Evolutionary conservation across 2,888 invertebrate genomes (phyloP), one percentile per base, ranked within the genome.

Genomic region (Drosophila monieri): DNA sequence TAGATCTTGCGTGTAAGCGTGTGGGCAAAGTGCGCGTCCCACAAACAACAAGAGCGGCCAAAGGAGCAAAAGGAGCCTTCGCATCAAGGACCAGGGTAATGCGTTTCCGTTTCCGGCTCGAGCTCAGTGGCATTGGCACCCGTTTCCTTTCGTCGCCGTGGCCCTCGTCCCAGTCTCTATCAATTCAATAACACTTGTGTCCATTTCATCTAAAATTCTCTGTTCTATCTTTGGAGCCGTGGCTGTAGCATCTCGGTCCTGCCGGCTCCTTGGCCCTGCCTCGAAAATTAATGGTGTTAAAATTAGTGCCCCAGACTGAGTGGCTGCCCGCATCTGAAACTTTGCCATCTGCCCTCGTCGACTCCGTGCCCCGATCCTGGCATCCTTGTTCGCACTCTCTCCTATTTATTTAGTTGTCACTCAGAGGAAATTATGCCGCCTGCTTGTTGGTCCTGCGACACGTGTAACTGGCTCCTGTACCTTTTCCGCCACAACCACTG

Each of bases 181-280:
- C 81, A 85, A 88, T 88, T 83, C 78, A 88, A 88, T 88, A 88
- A 88, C 85, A 88, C 65, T 84, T 88, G 86, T 78, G 88, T 88
- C 80, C 89, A 88, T 88, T 88, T 88, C 78, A 88, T 88, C 85
- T 88, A 76, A 86, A 86, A 85, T 80, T 81, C 75, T 51, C 69
- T 70, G 65, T 64, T 70, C 58, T 55, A 47, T 59, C 54, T 32
- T 41, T 8, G 21, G 8, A n/a, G 6, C 30, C 35, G 12, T 6
- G 32, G 37, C 18, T 6, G 37, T n/a, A 41, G 23, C 32, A 18
- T 44, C 15, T 21, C 35, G 12, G 6, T 30, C 12, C 35, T 46
- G 32, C 32, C 25, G 9, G 41, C 14, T 18, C 44, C 35, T 12
- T 49, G 32, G 41, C 48, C 54, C 64, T 52, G 51, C 48, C 66